Percentiles rank a stretch among this genome's conserved stretches.
Evolutionary conservation across 2,888 invertebrate genomes (phyloP).

Genomic region (Cecidostiba fungosa): DNA sequence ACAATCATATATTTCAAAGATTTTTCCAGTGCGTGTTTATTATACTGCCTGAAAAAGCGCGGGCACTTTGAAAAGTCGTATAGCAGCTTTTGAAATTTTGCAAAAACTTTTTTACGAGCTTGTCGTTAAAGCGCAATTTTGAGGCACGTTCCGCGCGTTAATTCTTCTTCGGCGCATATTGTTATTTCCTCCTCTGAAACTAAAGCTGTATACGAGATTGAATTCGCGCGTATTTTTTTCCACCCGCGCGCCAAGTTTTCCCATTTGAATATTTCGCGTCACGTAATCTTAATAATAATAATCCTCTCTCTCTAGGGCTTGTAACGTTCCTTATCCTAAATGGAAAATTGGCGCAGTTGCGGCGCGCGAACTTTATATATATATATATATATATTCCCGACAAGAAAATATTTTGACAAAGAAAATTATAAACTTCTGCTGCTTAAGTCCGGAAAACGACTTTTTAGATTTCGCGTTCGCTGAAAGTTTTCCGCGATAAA

Average conservation of each 20-base stretch:
- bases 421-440: constrained; percentile 7
- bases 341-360: not conserved
- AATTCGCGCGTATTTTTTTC: not conserved
- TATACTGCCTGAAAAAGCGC: constrained; percentile 2
- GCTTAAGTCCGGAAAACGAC: not conserved
- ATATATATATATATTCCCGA: too few species aligned
- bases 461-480: not conserved
- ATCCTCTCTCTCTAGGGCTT: too few species aligned
- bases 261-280: constrained; percentile 25
- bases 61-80: constrained; percentile 13
- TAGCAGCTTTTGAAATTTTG: constrained; percentile 15
- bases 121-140: constrained; percentile 9
- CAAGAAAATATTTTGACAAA: constrained; percentile 2
- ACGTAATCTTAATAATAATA: not conserved
- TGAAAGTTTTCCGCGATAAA: not conserved
- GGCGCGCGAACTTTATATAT: not conserved
- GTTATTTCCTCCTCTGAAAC: constrained; percentile 2
- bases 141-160: constrained; percentile 19
- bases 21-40: not conserved
- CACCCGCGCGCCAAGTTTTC: not conserved
- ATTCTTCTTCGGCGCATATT: constrained; percentile 14
- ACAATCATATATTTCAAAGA: not conserved
- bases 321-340: not conserved
- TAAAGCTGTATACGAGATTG: not conserved
- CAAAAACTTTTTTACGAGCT: constrained; percentile 28